These are phyloP conservation scores for Platyscapa corneri DNA, from an alignment of 1,140 invertebrate species.

Conservation along the genomic window DNA sequence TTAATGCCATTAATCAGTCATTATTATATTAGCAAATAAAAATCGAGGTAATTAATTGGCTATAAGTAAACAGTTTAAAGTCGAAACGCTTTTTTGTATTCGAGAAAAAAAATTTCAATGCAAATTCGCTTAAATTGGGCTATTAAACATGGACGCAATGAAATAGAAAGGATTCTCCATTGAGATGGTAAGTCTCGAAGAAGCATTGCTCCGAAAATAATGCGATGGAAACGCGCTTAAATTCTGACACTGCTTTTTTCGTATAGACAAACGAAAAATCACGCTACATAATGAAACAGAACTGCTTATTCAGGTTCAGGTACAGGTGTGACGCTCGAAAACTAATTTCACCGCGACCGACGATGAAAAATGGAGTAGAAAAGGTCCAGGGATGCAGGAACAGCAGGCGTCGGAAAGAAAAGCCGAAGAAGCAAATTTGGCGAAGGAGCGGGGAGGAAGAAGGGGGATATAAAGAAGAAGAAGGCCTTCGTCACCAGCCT, in stretches of 20 bases:
- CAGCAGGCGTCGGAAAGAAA: background rate
- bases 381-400: background rate
- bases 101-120: too few relatives aligned
- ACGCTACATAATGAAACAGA: background rate
- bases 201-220: background rate
- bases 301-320: background rate
- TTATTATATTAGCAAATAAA: too few relatives aligned
- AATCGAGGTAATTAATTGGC: too few relatives aligned
- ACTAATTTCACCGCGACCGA: background rate
- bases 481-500: too few relatives aligned
- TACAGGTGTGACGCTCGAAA: background rate
- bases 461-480: background rate
- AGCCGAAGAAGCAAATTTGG: background rate
- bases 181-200: background rate
- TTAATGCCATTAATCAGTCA: too few relatives aligned
- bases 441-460: background rate
- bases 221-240: background rate
- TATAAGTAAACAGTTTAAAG: too few relatives aligned
- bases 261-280: background rate
- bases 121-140: too few relatives aligned
- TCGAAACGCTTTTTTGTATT: too few relatives aligned
- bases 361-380: background rate
- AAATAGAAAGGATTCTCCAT: too few relatives aligned
- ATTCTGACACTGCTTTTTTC: background rate
- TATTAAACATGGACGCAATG: too few relatives aligned